A percentile compares a stretch with the other conserved stretches of the same genome.
These are phyloP conservation scores for Paraescarpia echinospica DNA, from an alignment of 1,140 invertebrate genomes.

Conservation along the genomic window DNA sequence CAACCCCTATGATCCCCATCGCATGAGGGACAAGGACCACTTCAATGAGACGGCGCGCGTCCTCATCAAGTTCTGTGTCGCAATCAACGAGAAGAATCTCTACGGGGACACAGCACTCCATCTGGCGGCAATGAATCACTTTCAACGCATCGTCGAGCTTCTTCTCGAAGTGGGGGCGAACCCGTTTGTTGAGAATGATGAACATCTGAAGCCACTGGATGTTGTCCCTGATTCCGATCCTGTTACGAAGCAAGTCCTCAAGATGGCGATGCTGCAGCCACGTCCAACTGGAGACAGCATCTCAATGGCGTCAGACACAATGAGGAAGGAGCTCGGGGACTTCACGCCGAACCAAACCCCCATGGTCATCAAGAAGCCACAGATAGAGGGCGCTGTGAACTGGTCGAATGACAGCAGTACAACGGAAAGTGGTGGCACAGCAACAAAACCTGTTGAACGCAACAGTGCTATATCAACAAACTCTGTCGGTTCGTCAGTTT, in stretches of 20 bases:
- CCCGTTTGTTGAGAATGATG: slow-evolving; percentile 28
- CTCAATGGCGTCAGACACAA: not conserved
- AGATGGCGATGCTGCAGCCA: slow-evolving; percentile 28
- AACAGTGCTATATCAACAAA: not conserved
- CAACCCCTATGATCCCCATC: slow-evolving; percentile 26
- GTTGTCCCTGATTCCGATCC: slow-evolving; percentile 29
- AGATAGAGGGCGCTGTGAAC: not conserved
- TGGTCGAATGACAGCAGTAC: not conserved
- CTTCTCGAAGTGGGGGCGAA: slow-evolving; percentile 30
- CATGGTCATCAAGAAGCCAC: not conserved
- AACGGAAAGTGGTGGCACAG: not conserved
- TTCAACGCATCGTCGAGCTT: slow-evolving; percentile 29
- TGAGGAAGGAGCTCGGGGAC: not conserved
- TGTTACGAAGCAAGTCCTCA: slow-evolving; percentile 31
- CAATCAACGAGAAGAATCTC: slow-evolving; percentile 30
- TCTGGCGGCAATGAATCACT: slow-evolving; percentile 28
- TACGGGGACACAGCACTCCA: slow-evolving; percentile 29
- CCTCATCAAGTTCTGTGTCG: slow-evolving; percentile 24
- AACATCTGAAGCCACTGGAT: slow-evolving; percentile 30
- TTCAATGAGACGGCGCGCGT: slow-evolving; percentile 28
- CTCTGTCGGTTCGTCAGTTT: not conserved
- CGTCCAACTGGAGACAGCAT: slow-evolving; percentile 14
- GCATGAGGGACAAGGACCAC: slow-evolving; percentile 30
- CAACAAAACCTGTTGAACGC: not conserved
- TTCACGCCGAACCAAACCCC: not conserved